Conservation (phyloP, 1,140 invertebrate genomes). For the Melipona quadrifasciata region DNA sequence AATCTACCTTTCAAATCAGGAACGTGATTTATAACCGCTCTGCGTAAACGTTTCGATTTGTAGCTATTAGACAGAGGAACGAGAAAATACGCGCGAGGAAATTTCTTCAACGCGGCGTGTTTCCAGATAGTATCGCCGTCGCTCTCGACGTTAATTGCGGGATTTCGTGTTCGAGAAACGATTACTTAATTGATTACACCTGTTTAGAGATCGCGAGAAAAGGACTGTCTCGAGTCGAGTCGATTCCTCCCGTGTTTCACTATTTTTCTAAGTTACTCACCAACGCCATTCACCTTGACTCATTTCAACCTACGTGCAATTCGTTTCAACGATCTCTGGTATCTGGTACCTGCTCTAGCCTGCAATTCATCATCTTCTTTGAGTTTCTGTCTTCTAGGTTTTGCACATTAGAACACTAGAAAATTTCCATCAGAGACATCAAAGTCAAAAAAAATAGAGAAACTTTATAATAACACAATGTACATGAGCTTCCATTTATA, state of each 20-base stretch:
- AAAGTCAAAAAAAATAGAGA: too few species aligned
- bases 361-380: not conserved
- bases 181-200: constrained; percentile 9
- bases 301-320: not conserved
- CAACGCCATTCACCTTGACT: not conserved
- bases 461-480: too few species aligned
- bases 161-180: constrained; percentile 6
- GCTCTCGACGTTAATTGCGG: not conserved
- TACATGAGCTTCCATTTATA: too few species aligned
- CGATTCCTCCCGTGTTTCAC: not conserved
- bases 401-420: not conserved
- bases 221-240: not conserved
- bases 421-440: too few species aligned
- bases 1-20: not conserved
- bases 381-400: too few species aligned
- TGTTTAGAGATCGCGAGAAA: not conserved
- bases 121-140: not conserved
- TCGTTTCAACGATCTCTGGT: not conserved
- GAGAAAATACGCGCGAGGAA: not conserved
- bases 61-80: too few species aligned
- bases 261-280: not conserved
- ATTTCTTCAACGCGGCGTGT: not conserved
- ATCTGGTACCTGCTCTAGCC: not conserved
- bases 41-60: not conserved
- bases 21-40: not conserved